Evolutionary conservation across 2,888 invertebrate species (phyloP).

Genomic region (Calameuta idolon): DNA sequence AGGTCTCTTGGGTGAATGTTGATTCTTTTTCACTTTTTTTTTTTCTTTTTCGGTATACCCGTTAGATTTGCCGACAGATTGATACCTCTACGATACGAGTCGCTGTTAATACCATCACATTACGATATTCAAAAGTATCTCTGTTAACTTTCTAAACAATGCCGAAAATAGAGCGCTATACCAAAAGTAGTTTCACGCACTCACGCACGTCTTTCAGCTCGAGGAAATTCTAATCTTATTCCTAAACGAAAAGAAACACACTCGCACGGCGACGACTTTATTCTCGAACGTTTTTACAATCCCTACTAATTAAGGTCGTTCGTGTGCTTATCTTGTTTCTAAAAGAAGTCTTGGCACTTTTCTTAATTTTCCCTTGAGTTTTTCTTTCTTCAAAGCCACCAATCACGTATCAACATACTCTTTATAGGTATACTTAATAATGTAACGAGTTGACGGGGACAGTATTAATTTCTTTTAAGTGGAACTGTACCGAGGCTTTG

Average conservation of each 20-base stretch:
- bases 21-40: background rate
- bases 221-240: constrained; percentile 2
- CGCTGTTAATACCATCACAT: background rate
- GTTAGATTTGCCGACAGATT: background rate
- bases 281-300: background rate
- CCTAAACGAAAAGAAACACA: background rate
- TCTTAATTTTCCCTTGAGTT: background rate
- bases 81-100: background rate
- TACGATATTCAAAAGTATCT: background rate
- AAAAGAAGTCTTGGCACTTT: background rate
- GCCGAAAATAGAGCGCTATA: background rate
- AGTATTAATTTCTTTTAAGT: background rate
- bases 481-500: background rate
- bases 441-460: background rate
- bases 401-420: background rate
- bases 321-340: background rate
- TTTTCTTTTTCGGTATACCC: background rate
- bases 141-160: constrained; percentile 2
- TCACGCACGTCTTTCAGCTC: background rate
- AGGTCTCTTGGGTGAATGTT: background rate
- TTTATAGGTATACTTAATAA: background rate
- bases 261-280: background rate
- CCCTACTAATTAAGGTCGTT: background rate
- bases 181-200: background rate
- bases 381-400: background rate